phyloP scores from a whole-genome alignment of 2,888 invertebrate species.

The Cephus pygmeus region DNA sequence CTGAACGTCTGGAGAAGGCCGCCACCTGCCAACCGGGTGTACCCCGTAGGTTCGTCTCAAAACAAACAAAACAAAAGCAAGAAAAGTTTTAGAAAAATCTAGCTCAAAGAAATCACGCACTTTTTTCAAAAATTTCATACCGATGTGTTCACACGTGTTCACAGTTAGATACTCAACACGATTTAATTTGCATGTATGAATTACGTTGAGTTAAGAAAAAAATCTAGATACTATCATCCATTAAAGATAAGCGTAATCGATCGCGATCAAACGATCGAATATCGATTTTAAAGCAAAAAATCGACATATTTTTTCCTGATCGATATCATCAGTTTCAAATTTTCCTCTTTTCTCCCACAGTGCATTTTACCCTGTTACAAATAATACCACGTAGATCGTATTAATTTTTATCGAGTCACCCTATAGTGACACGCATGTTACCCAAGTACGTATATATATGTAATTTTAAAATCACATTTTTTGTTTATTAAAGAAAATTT shows the following conservation, averaged over 20 bases:
- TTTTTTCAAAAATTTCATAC: not conserved
- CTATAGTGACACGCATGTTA: not conserved
- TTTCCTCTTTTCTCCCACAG: not conserved
- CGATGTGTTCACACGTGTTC: not conserved
- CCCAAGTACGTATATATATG: not conserved
- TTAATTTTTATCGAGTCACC: not conserved
- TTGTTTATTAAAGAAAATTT: not conserved
- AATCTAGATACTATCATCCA: not conserved
- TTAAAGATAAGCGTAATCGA: not conserved
- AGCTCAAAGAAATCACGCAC: not conserved
- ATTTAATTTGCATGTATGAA: not conserved
- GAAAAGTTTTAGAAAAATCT: not conserved
- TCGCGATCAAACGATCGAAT: not conserved
- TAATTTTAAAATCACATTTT: not conserved
- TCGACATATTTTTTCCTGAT: not conserved
- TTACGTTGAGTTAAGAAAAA: not conserved
- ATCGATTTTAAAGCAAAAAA: not conserved
- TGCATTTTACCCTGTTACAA: not conserved
- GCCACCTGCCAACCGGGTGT: constrained; percentile 49
- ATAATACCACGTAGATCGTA: not conserved
- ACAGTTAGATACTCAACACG: not conserved
- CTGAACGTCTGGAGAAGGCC: constrained; percentile 54
- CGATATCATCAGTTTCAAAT: not conserved
- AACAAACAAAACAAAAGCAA: constrained; percentile 29
- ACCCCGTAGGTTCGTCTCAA: constrained; percentile 59